phyloP scores from a whole-genome alignment of 2,797 vertebrate genomes.

The Chaenodraco wilsoni region DNA sequence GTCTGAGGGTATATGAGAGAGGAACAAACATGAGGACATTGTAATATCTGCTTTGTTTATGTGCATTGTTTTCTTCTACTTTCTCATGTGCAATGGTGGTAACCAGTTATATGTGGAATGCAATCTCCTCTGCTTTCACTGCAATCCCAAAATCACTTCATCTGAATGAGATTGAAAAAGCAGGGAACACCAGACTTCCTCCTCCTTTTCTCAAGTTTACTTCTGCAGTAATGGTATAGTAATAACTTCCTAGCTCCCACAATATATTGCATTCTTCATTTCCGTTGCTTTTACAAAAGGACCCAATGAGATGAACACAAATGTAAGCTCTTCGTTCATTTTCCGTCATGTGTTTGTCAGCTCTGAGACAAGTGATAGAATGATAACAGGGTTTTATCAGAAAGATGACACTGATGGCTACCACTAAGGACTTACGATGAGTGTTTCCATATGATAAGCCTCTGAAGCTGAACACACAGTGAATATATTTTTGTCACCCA shows the following conservation, averaged over 20 bases:
- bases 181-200: constrained; percentile 36
- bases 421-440: neutral
- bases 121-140: constrained; percentile 67
- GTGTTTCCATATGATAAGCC: neutral
- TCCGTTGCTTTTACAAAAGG: constrained; percentile 51
- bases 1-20: constrained; percentile 34
- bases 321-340: constrained; percentile 33
- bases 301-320: constrained; percentile 33
- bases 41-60: constrained; percentile 59
- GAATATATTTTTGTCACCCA: neutral
- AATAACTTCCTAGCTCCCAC: constrained; percentile 64
- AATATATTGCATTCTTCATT: constrained; percentile 69
- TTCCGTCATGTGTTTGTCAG: constrained; percentile 37
- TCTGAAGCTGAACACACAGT: neutral
- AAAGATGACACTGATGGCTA: constrained; percentile 10
- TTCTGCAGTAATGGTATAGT: constrained; percentile 60
- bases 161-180: constrained; percentile 65
- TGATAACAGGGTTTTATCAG: constrained; percentile 21
- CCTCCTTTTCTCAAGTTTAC: constrained; percentile 56
- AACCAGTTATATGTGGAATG: constrained; percentile 61
- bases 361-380: constrained; percentile 23
- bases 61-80: constrained; percentile 41
- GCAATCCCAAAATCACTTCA: constrained; percentile 68
- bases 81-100: constrained; percentile 26
- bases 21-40: constrained; percentile 55